Percentiles rank a stretch among this genome's conserved stretches.
Evolutionary conservation across 2,113 vertebrate species (phyloP).

Genomic region (Silurus asotus): DNA sequence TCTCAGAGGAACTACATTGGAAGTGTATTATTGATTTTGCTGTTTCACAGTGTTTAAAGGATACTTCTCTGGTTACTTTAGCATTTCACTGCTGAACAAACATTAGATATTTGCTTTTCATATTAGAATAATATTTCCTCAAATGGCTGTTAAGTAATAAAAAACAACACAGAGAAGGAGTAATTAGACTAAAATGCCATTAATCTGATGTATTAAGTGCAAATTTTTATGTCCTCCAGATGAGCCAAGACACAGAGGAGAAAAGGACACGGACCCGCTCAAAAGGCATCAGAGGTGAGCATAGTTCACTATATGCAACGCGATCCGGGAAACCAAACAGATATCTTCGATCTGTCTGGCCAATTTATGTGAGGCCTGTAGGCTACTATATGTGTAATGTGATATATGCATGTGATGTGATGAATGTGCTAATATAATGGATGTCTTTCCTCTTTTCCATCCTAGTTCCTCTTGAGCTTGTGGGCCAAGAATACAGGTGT

Average conservation of each 20-base stretch:
- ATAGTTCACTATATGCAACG: slow-evolving; percentile 15
- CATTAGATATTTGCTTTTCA: no score
- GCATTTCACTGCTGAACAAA: slow-evolving; percentile 14
- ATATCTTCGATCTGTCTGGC: slow-evolving; percentile 12
- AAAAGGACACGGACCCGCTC: slow-evolving; percentile 90
- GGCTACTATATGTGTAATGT: slow-evolving; percentile 11
- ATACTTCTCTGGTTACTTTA: slow-evolving; percentile 36
- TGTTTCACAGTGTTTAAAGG: slow-evolving; percentile 46
- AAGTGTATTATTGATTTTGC: slow-evolving; percentile 44
- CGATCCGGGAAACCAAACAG: neutral
- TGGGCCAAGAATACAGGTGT: slow-evolving; percentile 88
- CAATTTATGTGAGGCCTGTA: slow-evolving; percentile 19
- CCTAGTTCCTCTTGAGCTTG: slow-evolving; percentile 76
- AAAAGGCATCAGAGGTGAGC: slow-evolving; percentile 87
- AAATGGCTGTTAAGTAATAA: neutral
- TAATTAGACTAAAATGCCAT: neutral
- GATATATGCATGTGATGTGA: slow-evolving; percentile 14
- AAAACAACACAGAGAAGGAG: neutral
- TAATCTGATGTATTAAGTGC: neutral
- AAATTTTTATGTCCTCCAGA: slow-evolving; percentile 72
- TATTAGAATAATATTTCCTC: neutral
- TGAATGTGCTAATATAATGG: neutral
- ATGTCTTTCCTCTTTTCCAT: slow-evolving; percentile 49
- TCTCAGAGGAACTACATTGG: slow-evolving; percentile 33
- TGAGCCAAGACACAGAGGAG: slow-evolving; percentile 91